Conservation (phyloP, 2,888 invertebrate genomes). For the Kryphioiulus occultus region DNA sequence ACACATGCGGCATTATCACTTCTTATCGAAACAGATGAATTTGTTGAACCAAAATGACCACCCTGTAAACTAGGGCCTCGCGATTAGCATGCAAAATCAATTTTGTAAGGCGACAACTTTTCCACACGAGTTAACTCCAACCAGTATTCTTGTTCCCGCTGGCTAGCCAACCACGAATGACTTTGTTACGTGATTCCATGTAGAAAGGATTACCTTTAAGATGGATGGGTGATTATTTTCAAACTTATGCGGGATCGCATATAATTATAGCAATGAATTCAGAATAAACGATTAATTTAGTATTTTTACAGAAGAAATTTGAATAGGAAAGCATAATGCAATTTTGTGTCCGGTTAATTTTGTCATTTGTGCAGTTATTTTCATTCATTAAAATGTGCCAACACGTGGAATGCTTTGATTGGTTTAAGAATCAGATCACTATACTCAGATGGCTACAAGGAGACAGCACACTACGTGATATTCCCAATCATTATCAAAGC, state of each 20-base stretch:
- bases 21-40: too few relatives aligned
- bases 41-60: background rate
- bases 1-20: background rate
- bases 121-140: background rate
- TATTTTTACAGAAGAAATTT: background rate
- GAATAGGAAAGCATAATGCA: background rate
- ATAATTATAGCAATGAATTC: slow-evolving; percentile 7
- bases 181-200: background rate
- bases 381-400: background rate
- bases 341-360: background rate
- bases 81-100: background rate
- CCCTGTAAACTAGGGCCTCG: background rate
- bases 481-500: too few relatives aligned
- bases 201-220: background rate
- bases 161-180: background rate
- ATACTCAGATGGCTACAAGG: too few relatives aligned
- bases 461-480: too few relatives aligned
- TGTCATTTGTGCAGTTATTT: background rate
- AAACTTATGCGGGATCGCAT: too few relatives aligned
- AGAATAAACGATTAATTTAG: background rate
- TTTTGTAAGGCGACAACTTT: background rate
- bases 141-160: background rate
- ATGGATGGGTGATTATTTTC: slow-evolving; percentile 16
- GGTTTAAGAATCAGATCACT: too few relatives aligned
- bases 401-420: background rate